Evolutionary conservation across 2,888 invertebrate genomes (phyloP).

Genomic region (Kuschelorhynchus macadamiae): DNA sequence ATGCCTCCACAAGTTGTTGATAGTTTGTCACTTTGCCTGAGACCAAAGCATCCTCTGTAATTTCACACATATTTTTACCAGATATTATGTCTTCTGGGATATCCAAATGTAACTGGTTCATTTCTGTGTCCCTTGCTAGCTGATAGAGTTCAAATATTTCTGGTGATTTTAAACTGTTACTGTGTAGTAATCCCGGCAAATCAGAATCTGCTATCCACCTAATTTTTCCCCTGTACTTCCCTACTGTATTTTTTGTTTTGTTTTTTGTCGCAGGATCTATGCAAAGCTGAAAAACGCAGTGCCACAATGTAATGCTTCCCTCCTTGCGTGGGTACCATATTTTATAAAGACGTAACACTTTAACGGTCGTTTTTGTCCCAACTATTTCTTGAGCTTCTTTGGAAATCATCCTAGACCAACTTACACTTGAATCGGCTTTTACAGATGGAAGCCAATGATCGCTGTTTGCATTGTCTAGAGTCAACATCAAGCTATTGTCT

Average conservation of each 20-base stretch:
- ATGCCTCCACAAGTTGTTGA: constrained; percentile 60
- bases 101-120: constrained; percentile 14
- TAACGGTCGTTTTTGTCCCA: constrained; percentile 47
- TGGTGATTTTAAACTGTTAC: constrained; percentile 59
- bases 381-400: constrained; percentile 63
- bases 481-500: constrained; percentile 61
- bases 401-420: constrained; percentile 56
- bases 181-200: constrained; percentile 54
- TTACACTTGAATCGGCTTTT: constrained; percentile 54
- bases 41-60: constrained; percentile 58
- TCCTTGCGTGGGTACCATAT: constrained; percentile 58
- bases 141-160: constrained; percentile 60
- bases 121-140: constrained; percentile 27
- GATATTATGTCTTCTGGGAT: constrained; percentile 54
- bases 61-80: constrained; percentile 59
- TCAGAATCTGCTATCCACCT: constrained; percentile 62
- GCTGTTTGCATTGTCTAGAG: constrained; percentile 56
- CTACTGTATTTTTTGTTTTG: constrained; percentile 60
- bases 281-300: constrained; percentile 59
- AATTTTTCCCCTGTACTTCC: constrained; percentile 63
- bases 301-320: constrained; percentile 53
- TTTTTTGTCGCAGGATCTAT: constrained; percentile 58
- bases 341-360: constrained; percentile 59
- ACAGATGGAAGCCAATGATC: constrained; percentile 63
- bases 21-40: constrained; percentile 55